Evolutionary conservation across 2,888 invertebrate species (phyloP), one percentile per base, ranked within the genome.

Genomic region (Catocala fraxini): DNA sequence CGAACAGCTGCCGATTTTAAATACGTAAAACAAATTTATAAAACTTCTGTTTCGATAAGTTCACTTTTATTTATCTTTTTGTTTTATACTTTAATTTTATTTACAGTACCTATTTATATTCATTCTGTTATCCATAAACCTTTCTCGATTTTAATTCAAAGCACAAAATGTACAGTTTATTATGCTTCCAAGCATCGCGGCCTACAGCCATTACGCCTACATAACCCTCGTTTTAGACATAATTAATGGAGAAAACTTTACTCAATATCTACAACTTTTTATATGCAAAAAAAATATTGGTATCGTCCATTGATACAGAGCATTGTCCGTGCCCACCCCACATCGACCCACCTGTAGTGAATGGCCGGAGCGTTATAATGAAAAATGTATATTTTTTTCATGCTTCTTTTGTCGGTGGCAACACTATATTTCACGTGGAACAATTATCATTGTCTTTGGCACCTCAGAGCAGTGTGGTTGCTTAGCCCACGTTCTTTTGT

Each of bases 361-460:
- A 93, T 93, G 93, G 92, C 83, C 86, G 68, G 70, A 70, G 80
- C 75, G 84, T 86, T 87, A 92, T 90, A 92, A 91, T 89, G 90
- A 92, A 90, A 93, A 91, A 92, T 91, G 83, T 85, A 85, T 86
- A 39, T 39, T 39, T 87, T 91, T 91, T 90, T 88, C 85, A 82
- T 82, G 82, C 80, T 82, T 77, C 89, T 91, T 93, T 93, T 93
- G 92, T 92, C 93, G 89, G 92, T 91, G 91, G 92, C 92, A 91
- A 89, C 89, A 88, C 93, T 91, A 94, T 93, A 93, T 92, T 91
- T 93, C 92, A 93, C 85, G 86, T 89, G 89, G 92, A 90, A 93
- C 94, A 93, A 93, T 93, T 93, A 93, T 90, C 93, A 93, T 94
- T 93, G 94, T 94, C 91, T 94, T 93, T 93, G 90, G 86, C 93